Base-by-base conservation (phyloP, 2,888 invertebrate species). In the Chaetoderma sp. region DNA sequence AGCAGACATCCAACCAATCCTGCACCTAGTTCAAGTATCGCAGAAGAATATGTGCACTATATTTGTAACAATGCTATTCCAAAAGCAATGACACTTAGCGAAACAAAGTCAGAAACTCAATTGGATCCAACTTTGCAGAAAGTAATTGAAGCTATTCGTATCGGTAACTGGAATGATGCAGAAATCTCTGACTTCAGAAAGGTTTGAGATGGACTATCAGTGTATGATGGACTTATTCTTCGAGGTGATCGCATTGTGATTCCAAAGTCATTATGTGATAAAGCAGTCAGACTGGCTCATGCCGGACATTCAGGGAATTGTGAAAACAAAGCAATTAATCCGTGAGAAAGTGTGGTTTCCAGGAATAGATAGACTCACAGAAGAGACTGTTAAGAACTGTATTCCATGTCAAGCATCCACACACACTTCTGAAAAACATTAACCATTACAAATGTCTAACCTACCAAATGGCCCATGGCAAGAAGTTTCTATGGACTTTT, bases 61-160 rank as follows among this genome's bases (percentile, higher is more conserved):
- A 45, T 71, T 5, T 28, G 50, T 1, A 52, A 58, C 25, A 28
- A 68, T 60, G 56, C 72, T 18, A 64, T 68, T 3, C 71, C 73
- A 10, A 72, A 65, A 55, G 57, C 71, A 10, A 62, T 73, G 60
- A 64, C 71, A 4, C n/a, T n/a, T n/a, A n/a, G n/a, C n/a, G n/a
- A n/a, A n/a, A n/a, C n/a, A n/a, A n/a, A n/a, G 18, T 25, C 21
- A 50, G 18, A 50, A 50, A 18, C 50, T 25, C 6, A 18, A 5
- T 25, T 30, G 10, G 27, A 50, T 18, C 23, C 27, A 6, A 10
- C 18, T 6, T 27, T 50, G 50, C 8, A 8, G 21, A 45, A 45
- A 6, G 8, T 45, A 23, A 45, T 18, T 18, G 21, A n/a, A 8
- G 47, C 8, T 6, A n/a, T 6, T 45, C 47, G 21, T 8, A 45